Evolutionary conservation across 1,140 invertebrate species (phyloP).

Genomic region (Triops cancriformis): DNA sequence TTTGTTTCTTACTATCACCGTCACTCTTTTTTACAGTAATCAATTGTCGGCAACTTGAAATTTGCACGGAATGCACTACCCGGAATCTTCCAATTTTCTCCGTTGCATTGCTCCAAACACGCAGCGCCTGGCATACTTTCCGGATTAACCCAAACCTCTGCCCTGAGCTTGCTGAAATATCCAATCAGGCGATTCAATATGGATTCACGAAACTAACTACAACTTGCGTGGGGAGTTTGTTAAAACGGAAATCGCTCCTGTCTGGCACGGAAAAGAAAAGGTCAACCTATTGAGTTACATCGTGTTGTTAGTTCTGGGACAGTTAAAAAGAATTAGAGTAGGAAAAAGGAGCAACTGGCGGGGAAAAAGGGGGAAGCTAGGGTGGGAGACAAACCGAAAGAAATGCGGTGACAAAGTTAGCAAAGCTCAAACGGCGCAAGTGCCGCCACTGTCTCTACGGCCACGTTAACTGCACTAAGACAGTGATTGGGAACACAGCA

Average conservation of each 20-base stretch:
- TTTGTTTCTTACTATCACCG: no score
- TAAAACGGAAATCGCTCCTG: neutral
- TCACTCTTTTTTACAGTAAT: no score
- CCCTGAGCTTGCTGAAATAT: neutral
- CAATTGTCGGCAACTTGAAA: neutral
- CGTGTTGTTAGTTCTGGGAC: neutral
- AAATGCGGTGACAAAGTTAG: neutral
- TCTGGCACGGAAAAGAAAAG: conserved; percentile 7
- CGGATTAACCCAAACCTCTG: neutral
- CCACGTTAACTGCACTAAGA: neutral
- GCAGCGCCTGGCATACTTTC: neutral
- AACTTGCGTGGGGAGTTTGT: neutral
- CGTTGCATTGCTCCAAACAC: neutral
- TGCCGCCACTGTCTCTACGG: neutral
- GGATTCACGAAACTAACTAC: neutral
- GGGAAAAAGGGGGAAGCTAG: neutral
- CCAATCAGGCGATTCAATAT: neutral
- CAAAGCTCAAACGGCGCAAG: neutral
- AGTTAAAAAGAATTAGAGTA: neutral
- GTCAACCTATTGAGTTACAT: neutral
- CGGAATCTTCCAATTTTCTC: neutral
- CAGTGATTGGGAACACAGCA: neutral
- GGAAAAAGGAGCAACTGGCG: neutral
- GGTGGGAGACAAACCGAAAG: neutral
- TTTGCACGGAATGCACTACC: neutral